These are phyloP conservation scores for Catamblyrhynchus diadema DNA, from an alignment of 2,797 vertebrate genomes.

Conservation along the genomic window DNA sequence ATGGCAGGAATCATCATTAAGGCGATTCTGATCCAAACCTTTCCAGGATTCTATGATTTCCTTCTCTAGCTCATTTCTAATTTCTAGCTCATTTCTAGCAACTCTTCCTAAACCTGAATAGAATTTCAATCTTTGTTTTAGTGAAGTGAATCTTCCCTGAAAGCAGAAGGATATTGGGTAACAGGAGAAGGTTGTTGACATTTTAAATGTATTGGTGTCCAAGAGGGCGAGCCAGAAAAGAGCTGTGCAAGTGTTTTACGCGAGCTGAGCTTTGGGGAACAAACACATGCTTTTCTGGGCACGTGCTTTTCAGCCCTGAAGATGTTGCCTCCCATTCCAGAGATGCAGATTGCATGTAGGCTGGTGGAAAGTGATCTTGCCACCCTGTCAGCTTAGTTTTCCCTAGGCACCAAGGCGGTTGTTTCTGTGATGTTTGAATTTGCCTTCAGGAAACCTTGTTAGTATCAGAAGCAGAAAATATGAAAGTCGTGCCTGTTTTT, in stretches of 20 bases:
- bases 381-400: constrained; percentile 9
- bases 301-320: not conserved
- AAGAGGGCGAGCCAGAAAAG: not conserved
- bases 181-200: not conserved
- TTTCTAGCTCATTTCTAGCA: not conserved
- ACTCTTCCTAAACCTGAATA: not conserved
- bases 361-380: constrained; percentile 8
- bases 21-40: not conserved
- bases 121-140: not conserved
- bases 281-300: not conserved
- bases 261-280: not conserved
- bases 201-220: not conserved
- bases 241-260: not conserved
- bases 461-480: not conserved
- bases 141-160: not conserved
- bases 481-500: not conserved
- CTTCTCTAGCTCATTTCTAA: not conserved
- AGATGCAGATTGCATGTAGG: constrained; percentile 9
- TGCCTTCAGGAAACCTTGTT: not conserved
- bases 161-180: not conserved
- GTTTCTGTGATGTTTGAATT: not conserved
- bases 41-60: not conserved
- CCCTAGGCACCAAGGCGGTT: not conserved
- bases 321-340: not conserved
- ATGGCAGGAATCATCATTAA: not conserved